Conservation (phyloP, 2,113 vertebrate genomes). For the Peromyscus maniculatus region DNA sequence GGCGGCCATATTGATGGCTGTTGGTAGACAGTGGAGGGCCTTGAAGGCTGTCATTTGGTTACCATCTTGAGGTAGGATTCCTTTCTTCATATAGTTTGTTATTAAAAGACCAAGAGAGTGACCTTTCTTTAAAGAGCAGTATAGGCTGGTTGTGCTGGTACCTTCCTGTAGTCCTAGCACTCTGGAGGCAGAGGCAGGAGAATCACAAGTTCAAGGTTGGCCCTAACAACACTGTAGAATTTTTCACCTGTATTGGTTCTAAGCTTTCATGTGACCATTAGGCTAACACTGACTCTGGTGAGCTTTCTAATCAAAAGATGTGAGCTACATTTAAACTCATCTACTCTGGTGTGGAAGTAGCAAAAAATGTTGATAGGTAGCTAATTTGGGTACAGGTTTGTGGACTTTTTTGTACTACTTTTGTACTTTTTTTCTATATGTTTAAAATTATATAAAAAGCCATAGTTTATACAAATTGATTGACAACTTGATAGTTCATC, state of each 20-base stretch:
- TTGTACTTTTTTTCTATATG: neutral
- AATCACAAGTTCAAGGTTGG: neutral
- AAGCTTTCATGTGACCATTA: neutral
- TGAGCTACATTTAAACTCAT: neutral
- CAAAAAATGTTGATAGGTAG: neutral
- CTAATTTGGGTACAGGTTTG: neutral
- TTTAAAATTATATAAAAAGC: constrained; percentile 50
- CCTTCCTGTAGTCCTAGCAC: neutral
- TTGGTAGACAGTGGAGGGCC: neutral
- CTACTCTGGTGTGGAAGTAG: neutral
- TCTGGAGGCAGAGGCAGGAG: neutral
- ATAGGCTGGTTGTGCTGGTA: neutral
- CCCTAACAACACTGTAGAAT: neutral
- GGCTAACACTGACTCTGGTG: neutral
- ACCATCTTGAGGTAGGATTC: neutral
- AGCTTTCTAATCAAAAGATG: neutral
- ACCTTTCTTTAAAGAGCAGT: neutral
- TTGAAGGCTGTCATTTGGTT: neutral
- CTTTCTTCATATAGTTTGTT: neutral
- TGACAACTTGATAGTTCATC: neutral
- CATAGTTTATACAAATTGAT: neutral
- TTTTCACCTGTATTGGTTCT: neutral
- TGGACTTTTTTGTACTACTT: constrained; percentile 39
- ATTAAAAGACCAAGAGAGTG: neutral
- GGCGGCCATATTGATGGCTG: neutral